A percentile compares a stretch with the other conserved stretches of the same genome.
phyloP scores from a whole-genome alignment of 2,113 vertebrate species.

The Sapayoa aenigma region DNA sequence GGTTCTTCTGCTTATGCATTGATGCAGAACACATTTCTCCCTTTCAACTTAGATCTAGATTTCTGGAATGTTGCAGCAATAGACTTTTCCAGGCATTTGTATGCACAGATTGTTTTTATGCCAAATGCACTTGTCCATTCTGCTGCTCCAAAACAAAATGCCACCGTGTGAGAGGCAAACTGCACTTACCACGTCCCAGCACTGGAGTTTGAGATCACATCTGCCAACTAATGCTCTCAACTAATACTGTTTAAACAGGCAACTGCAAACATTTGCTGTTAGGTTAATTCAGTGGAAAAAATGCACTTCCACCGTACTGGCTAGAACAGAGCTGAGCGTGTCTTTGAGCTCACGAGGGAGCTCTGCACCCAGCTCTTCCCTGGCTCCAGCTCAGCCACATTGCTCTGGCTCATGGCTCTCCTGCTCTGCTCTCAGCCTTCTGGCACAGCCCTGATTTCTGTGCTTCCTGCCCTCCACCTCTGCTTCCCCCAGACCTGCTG shows the following conservation, averaged over 20 bases:
- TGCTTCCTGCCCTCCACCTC: not conserved
- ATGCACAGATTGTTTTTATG: not conserved
- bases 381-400: not conserved
- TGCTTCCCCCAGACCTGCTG: not conserved
- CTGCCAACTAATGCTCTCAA: not conserved
- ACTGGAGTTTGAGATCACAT: not conserved
- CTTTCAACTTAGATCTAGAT: not conserved
- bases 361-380: not conserved
- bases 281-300: slow-evolving; percentile 1
- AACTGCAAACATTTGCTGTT: not conserved
- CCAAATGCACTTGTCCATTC: not conserved
- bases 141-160: not conserved
- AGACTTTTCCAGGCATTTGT: not conserved
- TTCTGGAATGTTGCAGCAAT: not conserved
- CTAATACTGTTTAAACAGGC: not conserved
- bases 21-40: not conserved
- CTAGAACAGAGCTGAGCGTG: not conserved
- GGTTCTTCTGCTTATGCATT: not conserved
- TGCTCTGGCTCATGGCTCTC: slow-evolving; percentile 8
- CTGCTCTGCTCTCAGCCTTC: slow-evolving; percentile 26
- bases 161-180: not conserved
- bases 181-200: not conserved
- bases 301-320: not conserved
- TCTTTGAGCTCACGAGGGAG: not conserved
- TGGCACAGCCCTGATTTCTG: slow-evolving; percentile 28